These are phyloP conservation scores for Maniola jurtina DNA, from an alignment of 1,140 invertebrate genomes.

Conservation along the genomic window DNA sequence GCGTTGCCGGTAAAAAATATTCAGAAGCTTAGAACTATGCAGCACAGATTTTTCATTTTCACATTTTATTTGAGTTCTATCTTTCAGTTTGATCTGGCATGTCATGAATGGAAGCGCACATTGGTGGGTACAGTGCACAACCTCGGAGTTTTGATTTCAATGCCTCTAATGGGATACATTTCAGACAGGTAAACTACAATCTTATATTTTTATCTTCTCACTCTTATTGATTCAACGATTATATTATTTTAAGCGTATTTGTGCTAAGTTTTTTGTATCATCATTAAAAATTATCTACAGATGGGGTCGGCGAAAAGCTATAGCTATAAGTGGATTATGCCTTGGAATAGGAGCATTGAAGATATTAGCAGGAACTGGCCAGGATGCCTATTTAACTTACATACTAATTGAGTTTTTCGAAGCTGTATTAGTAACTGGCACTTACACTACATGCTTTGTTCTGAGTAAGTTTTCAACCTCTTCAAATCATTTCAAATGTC, in stretches of 20 bases:
- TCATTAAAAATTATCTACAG: no score
- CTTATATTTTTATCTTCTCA: not conserved
- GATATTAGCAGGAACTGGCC: slow-evolving; percentile 26
- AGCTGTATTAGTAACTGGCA: slow-evolving; percentile 37
- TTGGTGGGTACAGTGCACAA: slow-evolving; percentile 86
- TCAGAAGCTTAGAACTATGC: no score
- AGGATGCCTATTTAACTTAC: slow-evolving; percentile 37
- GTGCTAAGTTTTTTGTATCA: not conserved
- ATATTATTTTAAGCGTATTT: not conserved
- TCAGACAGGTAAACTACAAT: slow-evolving; percentile 82
- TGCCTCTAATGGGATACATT: slow-evolving; percentile 84
- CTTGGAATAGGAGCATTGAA: slow-evolving; percentile 34
- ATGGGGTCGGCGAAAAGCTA: slow-evolving; percentile 34
- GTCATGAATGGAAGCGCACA: slow-evolving; percentile 84
- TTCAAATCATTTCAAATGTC: no score
- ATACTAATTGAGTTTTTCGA: slow-evolving; percentile 42
- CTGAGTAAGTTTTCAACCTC: slow-evolving; percentile 28
- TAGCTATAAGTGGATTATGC: slow-evolving; percentile 37
- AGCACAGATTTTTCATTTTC: not conserved
- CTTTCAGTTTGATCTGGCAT: slow-evolving; percentile 67
- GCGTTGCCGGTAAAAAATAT: no score
- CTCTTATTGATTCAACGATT: not conserved
- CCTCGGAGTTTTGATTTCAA: slow-evolving; percentile 84
- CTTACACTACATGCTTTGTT: slow-evolving; percentile 44
- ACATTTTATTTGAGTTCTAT: not conserved